Percentiles rank a stretch among this genome's conserved stretches.
These are phyloP conservation scores for Ectemnius continuus DNA, from an alignment of 2,888 invertebrate species.

Conservation along the genomic window DNA sequence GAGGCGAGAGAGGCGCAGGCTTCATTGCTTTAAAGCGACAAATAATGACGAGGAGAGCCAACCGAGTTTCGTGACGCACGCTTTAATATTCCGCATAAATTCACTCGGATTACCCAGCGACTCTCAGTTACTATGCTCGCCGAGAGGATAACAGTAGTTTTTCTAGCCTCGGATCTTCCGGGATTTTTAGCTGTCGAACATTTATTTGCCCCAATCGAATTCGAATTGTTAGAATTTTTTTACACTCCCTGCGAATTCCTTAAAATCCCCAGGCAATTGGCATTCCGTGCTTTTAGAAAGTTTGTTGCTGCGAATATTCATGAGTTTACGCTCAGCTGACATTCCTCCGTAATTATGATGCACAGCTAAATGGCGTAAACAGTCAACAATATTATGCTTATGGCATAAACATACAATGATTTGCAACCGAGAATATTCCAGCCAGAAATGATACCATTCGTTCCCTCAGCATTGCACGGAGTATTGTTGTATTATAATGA, in stretches of 20 bases:
- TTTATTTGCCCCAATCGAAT: no score
- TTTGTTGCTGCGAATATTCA: no score
- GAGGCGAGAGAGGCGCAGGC: constrained; percentile 9
- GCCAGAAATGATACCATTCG: no score
- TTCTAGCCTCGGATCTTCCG: background rate
- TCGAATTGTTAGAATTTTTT: no score
- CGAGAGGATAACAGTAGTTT: background rate
- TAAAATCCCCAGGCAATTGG: no score
- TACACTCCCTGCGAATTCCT: no score
- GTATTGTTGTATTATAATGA: no score
- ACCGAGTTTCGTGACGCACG: constrained; percentile 22
- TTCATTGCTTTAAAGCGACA: constrained; percentile 27
- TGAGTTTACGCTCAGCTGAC: no score
- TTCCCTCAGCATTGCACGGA: no score
- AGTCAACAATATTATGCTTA: background rate
- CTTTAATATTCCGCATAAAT: constrained; percentile 41
- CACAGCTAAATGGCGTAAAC: background rate
- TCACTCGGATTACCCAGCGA: constrained; percentile 21
- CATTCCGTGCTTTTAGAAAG: no score
- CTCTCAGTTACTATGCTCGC: background rate
- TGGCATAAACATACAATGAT: background rate
- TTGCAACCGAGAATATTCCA: background rate
- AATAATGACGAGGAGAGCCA: constrained; percentile 22
- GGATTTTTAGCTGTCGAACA: no score
- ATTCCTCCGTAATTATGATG: background rate